A percentile compares a stretch with the other conserved stretches of the same genome.
Conservation (phyloP, 2,113 vertebrate species). For the Malurus alboscapulatus region DNA sequence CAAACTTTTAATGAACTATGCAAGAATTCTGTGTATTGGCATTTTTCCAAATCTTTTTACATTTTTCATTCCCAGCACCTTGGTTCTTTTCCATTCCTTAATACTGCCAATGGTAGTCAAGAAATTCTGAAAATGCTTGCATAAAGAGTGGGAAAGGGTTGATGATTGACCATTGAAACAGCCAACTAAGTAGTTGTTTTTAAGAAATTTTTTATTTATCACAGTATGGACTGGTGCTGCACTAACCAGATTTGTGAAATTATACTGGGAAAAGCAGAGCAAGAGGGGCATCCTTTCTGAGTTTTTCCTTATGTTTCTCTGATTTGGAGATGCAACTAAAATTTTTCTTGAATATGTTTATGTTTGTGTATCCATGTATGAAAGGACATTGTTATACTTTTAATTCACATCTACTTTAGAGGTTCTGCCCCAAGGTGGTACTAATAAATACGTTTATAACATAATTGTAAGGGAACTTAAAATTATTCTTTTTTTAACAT, state of each 20-base stretch:
- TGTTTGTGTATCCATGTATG: neutral
- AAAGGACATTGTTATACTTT: neutral
- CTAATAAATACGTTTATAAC: neutral
- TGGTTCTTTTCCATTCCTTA: neutral
- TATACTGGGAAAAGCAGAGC: neutral
- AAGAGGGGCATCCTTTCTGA: neutral
- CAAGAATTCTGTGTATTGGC: neutral
- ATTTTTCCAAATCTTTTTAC: neutral
- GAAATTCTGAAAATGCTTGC: neutral
- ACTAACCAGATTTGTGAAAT: neutral
- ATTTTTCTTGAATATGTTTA: neutral
- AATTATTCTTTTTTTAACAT: neutral
- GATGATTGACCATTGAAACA: neutral
- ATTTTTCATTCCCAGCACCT: neutral
- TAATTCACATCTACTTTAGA: neutral
- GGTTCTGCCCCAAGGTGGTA: neutral
- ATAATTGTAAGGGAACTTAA: neutral
- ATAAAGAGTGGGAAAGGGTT: neutral
- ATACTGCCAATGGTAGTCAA: neutral
- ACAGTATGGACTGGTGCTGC: neutral
- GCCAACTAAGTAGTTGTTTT: neutral
- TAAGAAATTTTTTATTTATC: neutral
- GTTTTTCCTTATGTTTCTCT: neutral
- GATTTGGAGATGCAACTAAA: neutral
- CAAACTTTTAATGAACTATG: neutral